Percentiles rank a stretch among this genome's conserved stretches.
Conservation (phyloP, 2,797 vertebrate genomes). For the Lophotriccus pileatus region DNA sequence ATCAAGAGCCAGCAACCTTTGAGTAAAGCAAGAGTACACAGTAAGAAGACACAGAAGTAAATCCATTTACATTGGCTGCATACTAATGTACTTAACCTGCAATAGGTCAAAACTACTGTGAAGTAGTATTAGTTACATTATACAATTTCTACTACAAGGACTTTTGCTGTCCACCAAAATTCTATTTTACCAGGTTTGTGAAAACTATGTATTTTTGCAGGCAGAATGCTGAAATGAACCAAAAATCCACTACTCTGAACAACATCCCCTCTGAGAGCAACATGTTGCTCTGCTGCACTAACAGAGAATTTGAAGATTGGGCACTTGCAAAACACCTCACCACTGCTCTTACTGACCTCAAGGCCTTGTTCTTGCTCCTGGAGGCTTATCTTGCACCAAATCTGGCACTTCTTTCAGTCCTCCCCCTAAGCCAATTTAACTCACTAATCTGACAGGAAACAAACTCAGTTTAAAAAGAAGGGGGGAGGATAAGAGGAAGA, state of each 20-base stretch:
- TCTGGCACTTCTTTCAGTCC: conserved; percentile 17
- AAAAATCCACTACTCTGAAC: background rate
- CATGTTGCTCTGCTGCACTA: background rate
- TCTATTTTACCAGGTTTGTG: background rate
- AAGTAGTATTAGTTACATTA: background rate
- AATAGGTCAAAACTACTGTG: background rate
- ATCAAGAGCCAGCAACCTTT: background rate
- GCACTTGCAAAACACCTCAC: background rate
- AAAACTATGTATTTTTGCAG: background rate
- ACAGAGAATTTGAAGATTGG: background rate
- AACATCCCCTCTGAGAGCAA: background rate
- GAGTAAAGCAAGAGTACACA: background rate
- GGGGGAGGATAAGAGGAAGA: conserved; percentile 28
- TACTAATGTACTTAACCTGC: background rate
- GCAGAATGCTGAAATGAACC: background rate
- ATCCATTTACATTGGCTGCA: background rate
- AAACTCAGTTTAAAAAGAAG: conserved; percentile 18
- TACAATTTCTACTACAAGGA: background rate
- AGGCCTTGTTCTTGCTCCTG: conserved; percentile 21
- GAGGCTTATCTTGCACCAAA: conserved; percentile 40
- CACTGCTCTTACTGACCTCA: background rate
- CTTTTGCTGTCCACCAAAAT: background rate
- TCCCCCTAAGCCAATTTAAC: conserved; percentile 20
- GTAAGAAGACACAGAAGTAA: background rate
- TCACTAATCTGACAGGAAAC: conserved; percentile 63